Conservation (phyloP, 2,797 vertebrate species). For the Dipus sagitta region DNA sequence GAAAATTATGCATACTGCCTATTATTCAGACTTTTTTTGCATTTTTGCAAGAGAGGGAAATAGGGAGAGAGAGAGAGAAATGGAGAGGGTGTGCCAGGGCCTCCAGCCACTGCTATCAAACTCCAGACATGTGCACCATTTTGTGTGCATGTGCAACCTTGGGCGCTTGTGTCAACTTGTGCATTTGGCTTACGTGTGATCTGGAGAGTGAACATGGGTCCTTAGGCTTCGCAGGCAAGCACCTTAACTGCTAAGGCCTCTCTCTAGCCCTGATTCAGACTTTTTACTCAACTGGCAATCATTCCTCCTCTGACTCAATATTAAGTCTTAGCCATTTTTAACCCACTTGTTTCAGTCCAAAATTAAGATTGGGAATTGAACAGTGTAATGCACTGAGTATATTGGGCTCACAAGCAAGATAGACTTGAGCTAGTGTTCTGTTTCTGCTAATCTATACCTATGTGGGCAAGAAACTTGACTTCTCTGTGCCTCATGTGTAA, state of each 20-base stretch:
- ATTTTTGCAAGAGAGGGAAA: no score
- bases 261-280: neutral
- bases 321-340: neutral
- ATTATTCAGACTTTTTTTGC: constrained; percentile 41
- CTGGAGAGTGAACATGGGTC: no score
- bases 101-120: no score
- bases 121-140: no score
- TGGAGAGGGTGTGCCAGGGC: no score
- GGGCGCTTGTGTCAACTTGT: no score
- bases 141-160: no score
- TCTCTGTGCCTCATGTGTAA: constrained; percentile 19
- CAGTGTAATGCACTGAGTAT: constrained; percentile 1
- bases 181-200: no score
- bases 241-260: no score
- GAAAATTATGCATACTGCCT: constrained; percentile 37
- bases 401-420: neutral
- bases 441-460: constrained; percentile 30
- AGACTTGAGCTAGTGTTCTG: neutral
- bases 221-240: no score
- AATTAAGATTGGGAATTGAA: constrained; percentile 40
- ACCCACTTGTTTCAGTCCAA: constrained; percentile 6
- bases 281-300: constrained; percentile 25
- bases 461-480: neutral
- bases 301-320: constrained; percentile 2
- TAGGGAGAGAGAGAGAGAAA: no score